Base-by-base conservation (phyloP, 2,888 invertebrate genomes). In the Drosophila borealis region DNA sequence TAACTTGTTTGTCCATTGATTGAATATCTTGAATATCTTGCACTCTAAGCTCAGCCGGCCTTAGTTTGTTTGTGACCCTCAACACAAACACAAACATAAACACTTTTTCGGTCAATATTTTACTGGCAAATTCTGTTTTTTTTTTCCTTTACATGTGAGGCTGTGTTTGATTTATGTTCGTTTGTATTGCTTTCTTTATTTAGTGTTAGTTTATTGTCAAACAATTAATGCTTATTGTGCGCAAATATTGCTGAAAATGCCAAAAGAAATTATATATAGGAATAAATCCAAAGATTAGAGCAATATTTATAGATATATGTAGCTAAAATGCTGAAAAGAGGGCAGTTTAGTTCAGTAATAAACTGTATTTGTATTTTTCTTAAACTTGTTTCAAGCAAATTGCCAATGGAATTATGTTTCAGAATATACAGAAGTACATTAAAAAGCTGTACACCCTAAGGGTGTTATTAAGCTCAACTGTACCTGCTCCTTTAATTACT, bases 1-100 rank as follows among this genome's bases (percentile, higher is more conserved):
- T 88, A 89, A 84, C 82, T 87, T 77, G 88, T 87, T 89, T 89
- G 77, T 70, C 55, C 55, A 81, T 77, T 84, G 88, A 85, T 85
- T 79, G 89, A 87, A 82, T 84, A 78, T 67, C 66, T 85, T 77
- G 89, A 87, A 82, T 81, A 78, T 67, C 66, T 56, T 8, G 44
- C 59, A 50, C 61, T 55, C 62, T 51, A 48, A 42, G 55, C 64
- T 37, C 51, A 25, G 41, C 14, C 21, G 29, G 44, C 36, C 36
- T 25, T 6, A 29, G 51, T 54, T 63, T 59, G 50, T 36, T 62
- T 74, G 59, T 44, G 66, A 70, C 60, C 70, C 62, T 50, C 44
- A 41, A 78, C 44, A 49, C 42, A 56, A 45, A 61, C 55, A 55
- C 46, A 42, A 70, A 53, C 29, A 41, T 50, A 37, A 60, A 72